A percentile compares a stretch with the other conserved stretches of the same genome.
Evolutionary conservation across 2,888 invertebrate species (phyloP).

Genomic region (Gandaritis pyraliata): DNA sequence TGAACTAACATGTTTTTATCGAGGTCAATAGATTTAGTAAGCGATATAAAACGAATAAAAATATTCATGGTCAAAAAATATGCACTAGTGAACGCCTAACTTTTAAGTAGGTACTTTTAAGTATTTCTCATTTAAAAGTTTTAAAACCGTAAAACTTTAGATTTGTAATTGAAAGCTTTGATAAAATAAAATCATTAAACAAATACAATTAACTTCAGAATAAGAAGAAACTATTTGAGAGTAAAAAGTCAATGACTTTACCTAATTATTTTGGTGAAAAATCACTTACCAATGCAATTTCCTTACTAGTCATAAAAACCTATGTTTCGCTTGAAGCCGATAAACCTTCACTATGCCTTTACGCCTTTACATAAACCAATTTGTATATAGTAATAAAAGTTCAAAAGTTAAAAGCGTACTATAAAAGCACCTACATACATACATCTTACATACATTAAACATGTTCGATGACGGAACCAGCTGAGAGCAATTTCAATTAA

Average conservation of each 20-base stretch:
- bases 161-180: too few relatives aligned
- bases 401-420: slow-evolving; percentile 33
- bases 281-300: too few relatives aligned
- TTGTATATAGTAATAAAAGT: slow-evolving; percentile 23
- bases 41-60: neutral
- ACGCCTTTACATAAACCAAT: slow-evolving; percentile 15
- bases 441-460: slow-evolving; percentile 31
- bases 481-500: slow-evolving; percentile 77
- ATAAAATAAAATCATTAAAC: too few relatives aligned
- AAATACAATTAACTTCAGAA: too few relatives aligned
- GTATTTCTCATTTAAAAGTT: too few relatives aligned
- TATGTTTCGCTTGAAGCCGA: neutral
- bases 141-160: too few relatives aligned
- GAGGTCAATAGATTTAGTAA: slow-evolving; percentile 21
- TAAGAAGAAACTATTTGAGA: too few relatives aligned
- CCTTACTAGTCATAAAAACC: too few relatives aligned
- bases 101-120: too few relatives aligned
- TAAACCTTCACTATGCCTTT: neutral
- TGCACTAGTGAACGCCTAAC: neutral
- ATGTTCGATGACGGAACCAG: slow-evolving; percentile 59
- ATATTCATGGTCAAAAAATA: neutral
- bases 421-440: slow-evolving; percentile 40
- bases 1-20: slow-evolving; percentile 33
- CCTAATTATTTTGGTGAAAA: too few relatives aligned
- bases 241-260: too few relatives aligned